These are phyloP conservation scores for Cyanocitta stelleri DNA, from an alignment of 2,113 vertebrate species.

Conservation along the genomic window DNA sequence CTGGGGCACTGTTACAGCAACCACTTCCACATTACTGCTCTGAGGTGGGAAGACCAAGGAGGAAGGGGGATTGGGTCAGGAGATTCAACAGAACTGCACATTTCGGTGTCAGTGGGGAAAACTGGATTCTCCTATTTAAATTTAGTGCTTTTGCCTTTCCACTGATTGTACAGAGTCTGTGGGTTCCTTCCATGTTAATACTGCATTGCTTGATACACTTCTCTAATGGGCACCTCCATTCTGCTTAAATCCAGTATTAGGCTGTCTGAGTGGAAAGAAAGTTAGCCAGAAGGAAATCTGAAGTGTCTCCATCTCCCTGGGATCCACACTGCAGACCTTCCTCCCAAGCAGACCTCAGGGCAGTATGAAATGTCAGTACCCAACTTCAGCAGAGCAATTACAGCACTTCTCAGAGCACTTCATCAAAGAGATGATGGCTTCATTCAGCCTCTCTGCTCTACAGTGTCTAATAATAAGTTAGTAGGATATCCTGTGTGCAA, in stretches of 20 bases:
- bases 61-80: not conserved
- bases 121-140: not conserved
- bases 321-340: not conserved
- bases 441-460: not conserved
- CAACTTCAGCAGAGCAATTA: not conserved
- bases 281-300: not conserved
- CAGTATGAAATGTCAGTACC: not conserved
- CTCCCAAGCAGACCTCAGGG: not conserved
- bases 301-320: not conserved
- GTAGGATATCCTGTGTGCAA: not conserved
- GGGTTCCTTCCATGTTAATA: not conserved
- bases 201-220: not conserved
- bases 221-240: not conserved
- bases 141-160: not conserved
- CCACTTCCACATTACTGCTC: not conserved
- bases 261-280: not conserved
- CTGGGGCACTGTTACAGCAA: not conserved
- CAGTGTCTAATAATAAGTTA: not conserved
- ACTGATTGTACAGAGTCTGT: not conserved
- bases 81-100: not conserved
- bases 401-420: not conserved
- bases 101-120: not conserved
- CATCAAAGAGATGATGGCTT: not conserved
- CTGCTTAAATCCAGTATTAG: not conserved
- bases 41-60: not conserved